Base-by-base conservation (phyloP, 2,113 vertebrate genomes). In the Limanda limanda region DNA sequence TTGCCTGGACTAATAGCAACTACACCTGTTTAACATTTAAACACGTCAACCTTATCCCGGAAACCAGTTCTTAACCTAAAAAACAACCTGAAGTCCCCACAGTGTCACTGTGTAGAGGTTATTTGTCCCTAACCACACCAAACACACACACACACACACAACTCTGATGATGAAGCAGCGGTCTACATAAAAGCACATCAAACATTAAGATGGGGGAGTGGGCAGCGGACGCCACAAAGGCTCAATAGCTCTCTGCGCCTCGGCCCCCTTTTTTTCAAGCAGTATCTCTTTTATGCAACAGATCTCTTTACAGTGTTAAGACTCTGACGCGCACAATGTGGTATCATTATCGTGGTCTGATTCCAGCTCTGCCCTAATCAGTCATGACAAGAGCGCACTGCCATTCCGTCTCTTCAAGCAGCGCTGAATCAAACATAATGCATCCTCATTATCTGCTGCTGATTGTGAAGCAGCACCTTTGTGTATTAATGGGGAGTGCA, bases 401-500 rank as follows among this genome's bases (percentile, higher is more conserved):
- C 91, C 84, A 77, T 88, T 92, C 89, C 91, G 86, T 90, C 83
- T 89, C 79, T 76, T 90, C 86, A 78, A 88, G 86, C 81, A 84
- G 88, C 86, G 69, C 67, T 60, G 89, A 86, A 85, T 92, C 83
- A 84, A 71, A 78, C 79, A 82, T 79, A 88, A 90, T 80, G 75
- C 90, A 77, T 64, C 81, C 85, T 92, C 85, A 92, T 93, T 91
- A 92, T 88, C 64, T 77, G 62, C 24, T 45, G 76, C 87, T 94
- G 92, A 94, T 92, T 93, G 91, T 87, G 87, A 93, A 89, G 92
- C 85, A 70, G 90, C 87, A 88, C 86, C 81, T 86, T 88, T 87
- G 82, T 90, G 82, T 89, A 88, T 83, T 91, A 91, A 93, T 90
- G 67, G 82, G 40, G 81, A 82, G 70, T 31, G 83, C 83, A 85